phyloP scores from a whole-genome alignment of 2,888 invertebrate species.

The Apodemia hepburni region DNA sequence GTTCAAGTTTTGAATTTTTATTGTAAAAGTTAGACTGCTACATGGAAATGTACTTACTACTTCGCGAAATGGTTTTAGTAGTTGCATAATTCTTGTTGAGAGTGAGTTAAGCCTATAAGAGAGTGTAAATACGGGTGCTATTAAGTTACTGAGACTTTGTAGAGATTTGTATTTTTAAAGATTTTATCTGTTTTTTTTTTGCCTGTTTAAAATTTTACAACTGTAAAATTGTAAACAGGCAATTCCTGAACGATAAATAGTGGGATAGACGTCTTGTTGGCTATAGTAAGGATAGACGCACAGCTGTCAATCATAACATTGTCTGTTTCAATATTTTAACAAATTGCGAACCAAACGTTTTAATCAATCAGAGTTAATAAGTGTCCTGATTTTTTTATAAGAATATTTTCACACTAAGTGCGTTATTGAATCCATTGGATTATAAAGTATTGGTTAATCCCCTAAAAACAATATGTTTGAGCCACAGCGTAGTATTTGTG shows the following conservation, averaged over 20 bases:
- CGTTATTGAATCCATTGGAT: not conserved
- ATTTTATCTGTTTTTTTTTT: no score
- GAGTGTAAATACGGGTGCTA: constrained; percentile 9
- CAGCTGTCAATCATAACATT: not conserved
- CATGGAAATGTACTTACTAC: constrained; percentile 9
- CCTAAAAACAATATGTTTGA: no score
- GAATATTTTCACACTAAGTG: not conserved
- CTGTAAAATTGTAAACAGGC: no score
- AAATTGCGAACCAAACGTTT: not conserved
- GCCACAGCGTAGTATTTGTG: no score
- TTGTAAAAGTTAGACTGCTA: not conserved
- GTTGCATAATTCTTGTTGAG: constrained; percentile 1
- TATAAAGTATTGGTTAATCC: not conserved
- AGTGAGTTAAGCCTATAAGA: constrained; percentile 1
- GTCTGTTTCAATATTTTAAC: not conserved
- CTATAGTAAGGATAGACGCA: not conserved
- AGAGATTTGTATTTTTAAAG: not conserved
- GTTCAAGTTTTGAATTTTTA: constrained; percentile 3
- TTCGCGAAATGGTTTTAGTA: constrained; percentile 3
- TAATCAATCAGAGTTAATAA: not conserved
- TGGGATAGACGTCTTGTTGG: no score
- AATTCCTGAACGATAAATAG: no score
- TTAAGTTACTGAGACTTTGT: not conserved
- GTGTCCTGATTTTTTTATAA: not conserved
- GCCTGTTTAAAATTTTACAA: no score